A percentile compares a stretch with the other conserved stretches of the same genome.
Evolutionary conservation across 1,140 invertebrate species (phyloP).

Genomic region (Lordiphosa stackelbergi): DNA sequence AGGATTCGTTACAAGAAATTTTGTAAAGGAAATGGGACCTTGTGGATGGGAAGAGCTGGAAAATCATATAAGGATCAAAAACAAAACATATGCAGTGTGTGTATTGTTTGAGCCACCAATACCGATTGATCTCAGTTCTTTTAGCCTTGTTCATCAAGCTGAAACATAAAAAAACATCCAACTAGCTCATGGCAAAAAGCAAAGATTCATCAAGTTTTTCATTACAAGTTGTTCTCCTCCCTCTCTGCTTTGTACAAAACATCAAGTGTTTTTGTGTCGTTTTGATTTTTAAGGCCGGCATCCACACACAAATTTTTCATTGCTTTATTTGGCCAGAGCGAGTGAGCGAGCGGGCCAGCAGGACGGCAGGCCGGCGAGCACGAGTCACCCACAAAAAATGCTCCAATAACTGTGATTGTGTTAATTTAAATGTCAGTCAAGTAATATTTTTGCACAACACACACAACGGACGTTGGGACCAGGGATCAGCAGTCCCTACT

Average conservation of each 20-base stretch:
- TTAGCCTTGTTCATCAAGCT: no score
- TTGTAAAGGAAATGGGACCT: no score
- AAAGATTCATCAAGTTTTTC: slow-evolving; percentile 61
- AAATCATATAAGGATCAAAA: no score
- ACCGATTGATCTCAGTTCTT: no score
- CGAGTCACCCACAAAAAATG: slow-evolving; percentile 39
- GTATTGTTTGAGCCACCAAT: no score
- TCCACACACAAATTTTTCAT: slow-evolving; percentile 12
- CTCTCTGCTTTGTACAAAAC: slow-evolving; percentile 20
- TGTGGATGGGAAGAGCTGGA: no score
- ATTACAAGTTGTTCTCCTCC: slow-evolving; percentile 24
- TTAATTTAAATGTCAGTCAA: slow-evolving; percentile 76
- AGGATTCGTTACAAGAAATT: no score
- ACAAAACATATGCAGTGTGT: no score
- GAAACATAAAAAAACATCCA: no score
- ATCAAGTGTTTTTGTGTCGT: slow-evolving; percentile 1
- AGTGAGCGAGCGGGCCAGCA: background rate
- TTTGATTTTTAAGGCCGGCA: slow-evolving; percentile 8
- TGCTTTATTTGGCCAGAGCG: slow-evolving; percentile 11
- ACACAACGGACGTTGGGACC: slow-evolving; percentile 41
- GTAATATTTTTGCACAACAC: slow-evolving; percentile 67
- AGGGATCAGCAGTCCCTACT: slow-evolving; percentile 25
- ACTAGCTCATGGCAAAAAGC: slow-evolving; percentile 16
- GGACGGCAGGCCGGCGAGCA: slow-evolving; percentile 3
- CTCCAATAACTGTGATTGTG: slow-evolving; percentile 73